These are phyloP conservation scores for Arnoldichthys spilopterus DNA, from an alignment of 2,797 vertebrate species.

Conservation along the genomic window DNA sequence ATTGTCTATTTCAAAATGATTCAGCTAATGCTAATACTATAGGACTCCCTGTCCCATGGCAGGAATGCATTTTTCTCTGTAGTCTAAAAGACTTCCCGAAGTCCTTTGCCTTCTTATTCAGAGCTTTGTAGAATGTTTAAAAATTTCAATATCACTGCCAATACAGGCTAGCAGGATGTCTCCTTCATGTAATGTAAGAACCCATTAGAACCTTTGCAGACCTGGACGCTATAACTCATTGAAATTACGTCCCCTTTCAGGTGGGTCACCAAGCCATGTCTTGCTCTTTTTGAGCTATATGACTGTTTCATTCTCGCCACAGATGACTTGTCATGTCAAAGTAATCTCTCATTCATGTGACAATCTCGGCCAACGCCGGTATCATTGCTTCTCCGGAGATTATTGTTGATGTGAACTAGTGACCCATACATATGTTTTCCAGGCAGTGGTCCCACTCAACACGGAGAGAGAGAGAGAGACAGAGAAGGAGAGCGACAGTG, in stretches of 20 bases:
- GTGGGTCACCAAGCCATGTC: conserved; percentile 12
- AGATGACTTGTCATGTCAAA: conserved; percentile 34
- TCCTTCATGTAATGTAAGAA: not conserved
- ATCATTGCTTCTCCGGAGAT: conserved; percentile 31
- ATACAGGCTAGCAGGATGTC: not conserved
- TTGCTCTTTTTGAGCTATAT: conserved; percentile 19
- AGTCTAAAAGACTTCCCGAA: conserved; percentile 2
- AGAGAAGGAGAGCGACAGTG: conserved; percentile 4
- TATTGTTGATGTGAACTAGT: conserved; percentile 26
- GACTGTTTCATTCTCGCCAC: not conserved
- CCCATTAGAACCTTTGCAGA: not conserved
- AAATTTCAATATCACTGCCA: not conserved
- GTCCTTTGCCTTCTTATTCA: not conserved
- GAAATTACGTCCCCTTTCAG: not conserved
- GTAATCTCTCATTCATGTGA: not conserved
- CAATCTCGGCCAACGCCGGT: conserved; percentile 13
- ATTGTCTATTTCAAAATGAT: conserved; percentile 1
- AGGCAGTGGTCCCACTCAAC: conserved; percentile 1
- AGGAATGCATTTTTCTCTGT: conserved; percentile 32
- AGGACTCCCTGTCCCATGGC: conserved; percentile 5
- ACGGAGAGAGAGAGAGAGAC: conserved; percentile 15
- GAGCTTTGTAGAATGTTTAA: not conserved
- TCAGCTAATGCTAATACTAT: conserved; percentile 21
- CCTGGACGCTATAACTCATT: not conserved
- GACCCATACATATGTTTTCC: conserved; percentile 31